Evolutionary conservation across 2,113 vertebrate species (phyloP).

Genomic region (Ceyx cyanopectus): DNA sequence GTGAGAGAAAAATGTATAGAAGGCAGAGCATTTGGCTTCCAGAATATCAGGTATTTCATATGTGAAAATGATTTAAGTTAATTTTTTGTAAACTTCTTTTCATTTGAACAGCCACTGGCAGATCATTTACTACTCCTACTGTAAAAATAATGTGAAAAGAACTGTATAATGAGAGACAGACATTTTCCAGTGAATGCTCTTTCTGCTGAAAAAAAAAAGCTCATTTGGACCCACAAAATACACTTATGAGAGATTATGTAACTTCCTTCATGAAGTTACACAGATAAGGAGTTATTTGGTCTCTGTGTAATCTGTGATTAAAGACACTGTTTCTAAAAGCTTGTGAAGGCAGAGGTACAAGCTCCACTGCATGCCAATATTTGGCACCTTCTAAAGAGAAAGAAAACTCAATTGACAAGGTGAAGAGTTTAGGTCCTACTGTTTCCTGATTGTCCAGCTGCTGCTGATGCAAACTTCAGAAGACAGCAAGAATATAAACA

Average conservation of each 20-base stretch:
- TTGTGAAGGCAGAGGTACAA: background rate
- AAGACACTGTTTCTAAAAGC: background rate
- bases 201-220: background rate
- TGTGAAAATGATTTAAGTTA: background rate
- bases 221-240: background rate
- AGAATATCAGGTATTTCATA: background rate
- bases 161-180: background rate
- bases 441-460: background rate
- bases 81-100: background rate
- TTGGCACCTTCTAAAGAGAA: conserved; percentile 17
- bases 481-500: background rate
- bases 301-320: background rate
- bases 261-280: background rate
- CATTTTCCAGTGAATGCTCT: background rate
- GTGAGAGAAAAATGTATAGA: conserved; percentile 2
- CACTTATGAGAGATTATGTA: background rate
- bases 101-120: background rate
- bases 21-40: background rate
- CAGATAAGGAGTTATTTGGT: background rate
- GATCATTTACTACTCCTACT: background rate
- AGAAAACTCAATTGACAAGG: background rate
- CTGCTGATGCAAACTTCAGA: background rate
- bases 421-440: background rate
- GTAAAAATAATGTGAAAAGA: background rate
- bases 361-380: background rate